These are phyloP conservation scores for Eledona agricola DNA, from an alignment of 2,888 invertebrate genomes.

Conservation along the genomic window DNA sequence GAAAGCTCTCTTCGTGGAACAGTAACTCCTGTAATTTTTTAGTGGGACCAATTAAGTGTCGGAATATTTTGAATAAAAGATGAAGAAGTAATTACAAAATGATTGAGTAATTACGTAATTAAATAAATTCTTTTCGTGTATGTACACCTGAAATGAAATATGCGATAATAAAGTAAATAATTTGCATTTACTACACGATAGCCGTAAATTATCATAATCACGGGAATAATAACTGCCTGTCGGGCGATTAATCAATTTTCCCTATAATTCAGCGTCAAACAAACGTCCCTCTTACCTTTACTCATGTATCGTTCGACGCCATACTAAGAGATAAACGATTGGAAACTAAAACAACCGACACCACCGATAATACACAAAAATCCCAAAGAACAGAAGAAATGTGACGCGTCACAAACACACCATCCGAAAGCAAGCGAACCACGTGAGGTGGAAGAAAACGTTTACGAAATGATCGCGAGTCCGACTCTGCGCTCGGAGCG, in stretches of 20 bases:
- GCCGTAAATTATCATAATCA: conserved; percentile 9
- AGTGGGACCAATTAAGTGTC: not conserved
- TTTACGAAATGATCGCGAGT: conserved; percentile 34
- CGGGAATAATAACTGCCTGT: conserved; percentile 13
- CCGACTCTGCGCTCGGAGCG: conserved; percentile 17
- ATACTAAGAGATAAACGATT: conserved; percentile 10
- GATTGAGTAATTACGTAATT: conserved; percentile 25
- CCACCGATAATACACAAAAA: conserved; percentile 17
- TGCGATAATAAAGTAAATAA: conserved; percentile 11
- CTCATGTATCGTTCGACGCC: conserved; percentile 33
- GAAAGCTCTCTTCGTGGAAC: not conserved
- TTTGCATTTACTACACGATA: conserved; percentile 8
- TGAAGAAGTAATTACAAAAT: conserved; percentile 13
- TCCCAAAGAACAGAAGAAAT: conserved; percentile 13
- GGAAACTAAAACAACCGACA: conserved; percentile 14
- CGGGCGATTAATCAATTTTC: conserved; percentile 10
- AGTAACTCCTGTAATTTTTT: conserved; percentile 2
- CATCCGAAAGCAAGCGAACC: conserved; percentile 23
- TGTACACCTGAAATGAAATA: conserved; percentile 13
- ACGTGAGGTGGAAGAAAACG: conserved; percentile 28
- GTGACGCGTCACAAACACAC: conserved; percentile 23
- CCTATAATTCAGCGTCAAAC: conserved; percentile 6
- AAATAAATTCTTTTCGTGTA: conserved; percentile 19
- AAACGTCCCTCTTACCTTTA: conserved; percentile 8
- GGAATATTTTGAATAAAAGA: conserved; percentile 7